phyloP scores from a whole-genome alignment of 2,888 invertebrate genomes.

The Morinoia aosen region DNA sequence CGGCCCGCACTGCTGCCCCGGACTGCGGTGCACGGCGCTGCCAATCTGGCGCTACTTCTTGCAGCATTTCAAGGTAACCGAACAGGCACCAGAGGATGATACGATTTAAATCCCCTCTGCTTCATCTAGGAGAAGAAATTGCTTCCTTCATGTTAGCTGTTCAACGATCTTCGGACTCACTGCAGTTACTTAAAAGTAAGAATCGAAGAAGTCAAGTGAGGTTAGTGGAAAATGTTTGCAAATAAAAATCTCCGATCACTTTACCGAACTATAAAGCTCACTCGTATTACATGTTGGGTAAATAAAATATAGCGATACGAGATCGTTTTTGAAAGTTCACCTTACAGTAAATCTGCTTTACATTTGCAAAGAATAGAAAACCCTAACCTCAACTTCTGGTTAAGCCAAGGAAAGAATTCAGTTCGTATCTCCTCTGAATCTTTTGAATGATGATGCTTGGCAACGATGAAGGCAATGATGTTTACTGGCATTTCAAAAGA shows the following conservation, averaged over 20 bases:
- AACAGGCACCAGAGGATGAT: background rate
- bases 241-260: background rate
- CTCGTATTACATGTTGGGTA: background rate
- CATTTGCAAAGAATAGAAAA: background rate
- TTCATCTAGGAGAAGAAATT: background rate
- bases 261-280: background rate
- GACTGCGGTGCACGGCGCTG: background rate
- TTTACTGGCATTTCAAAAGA: background rate
- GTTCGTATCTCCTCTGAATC: background rate
- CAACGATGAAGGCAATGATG: background rate
- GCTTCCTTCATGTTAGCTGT: background rate
- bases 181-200: background rate
- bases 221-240: too few relatives aligned
- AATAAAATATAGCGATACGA: background rate
- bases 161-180: background rate
- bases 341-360: background rate
- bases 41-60: background rate
- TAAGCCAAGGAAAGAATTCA: background rate
- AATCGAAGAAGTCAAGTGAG: too few relatives aligned
- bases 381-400: background rate
- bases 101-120: background rate
- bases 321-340: background rate
- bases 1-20: background rate
- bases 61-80: background rate
- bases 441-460: background rate